Conservation (phyloP, 1,140 invertebrate species). For the Maconellicoccus hirsutus region DNA sequence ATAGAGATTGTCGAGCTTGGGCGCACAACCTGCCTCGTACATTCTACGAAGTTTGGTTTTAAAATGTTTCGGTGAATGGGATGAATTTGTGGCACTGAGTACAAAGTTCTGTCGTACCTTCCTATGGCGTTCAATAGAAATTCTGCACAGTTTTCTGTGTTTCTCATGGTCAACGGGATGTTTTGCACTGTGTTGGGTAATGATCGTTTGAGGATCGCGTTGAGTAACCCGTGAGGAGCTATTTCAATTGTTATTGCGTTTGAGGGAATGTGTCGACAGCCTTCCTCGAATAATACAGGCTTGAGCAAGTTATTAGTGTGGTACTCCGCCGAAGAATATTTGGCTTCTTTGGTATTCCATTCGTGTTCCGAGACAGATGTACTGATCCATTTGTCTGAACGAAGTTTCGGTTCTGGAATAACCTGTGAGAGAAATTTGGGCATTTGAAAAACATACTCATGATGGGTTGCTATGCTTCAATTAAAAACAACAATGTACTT, state of each 20-base stretch:
- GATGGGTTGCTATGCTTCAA: too few species aligned
- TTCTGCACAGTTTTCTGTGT: conserved; percentile 53
- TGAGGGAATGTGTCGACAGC: conserved; percentile 55
- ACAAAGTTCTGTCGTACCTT: too few species aligned
- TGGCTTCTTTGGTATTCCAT: conserved; percentile 36
- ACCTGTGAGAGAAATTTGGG: conserved; percentile 38
- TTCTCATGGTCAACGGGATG: conserved; percentile 65
- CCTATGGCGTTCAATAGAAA: conserved; percentile 62
- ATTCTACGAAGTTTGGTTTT: too few species aligned
- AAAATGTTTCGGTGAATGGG: too few species aligned
- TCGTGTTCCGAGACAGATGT: conserved; percentile 44
- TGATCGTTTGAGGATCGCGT: too few species aligned
- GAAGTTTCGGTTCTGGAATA: conserved; percentile 39
- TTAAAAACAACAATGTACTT: too few species aligned
- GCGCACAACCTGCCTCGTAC: conserved; percentile 49
- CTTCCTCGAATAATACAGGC: conserved; percentile 67
- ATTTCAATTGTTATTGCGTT: too few species aligned
- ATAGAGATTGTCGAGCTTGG: conserved; percentile 49
- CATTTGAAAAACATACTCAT: too few species aligned
- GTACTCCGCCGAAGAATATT: conserved; percentile 47
- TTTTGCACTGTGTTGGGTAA: conserved; percentile 47
- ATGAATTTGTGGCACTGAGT: too few species aligned
- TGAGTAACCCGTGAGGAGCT: too few species aligned
- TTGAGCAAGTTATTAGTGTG: conserved; percentile 60
- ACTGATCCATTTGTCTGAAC: conserved; percentile 47